A percentile compares a stretch with the other conserved stretches of the same genome.
Conservation (phyloP, 2,888 invertebrate species). For the Polylopha cassiicola region DNA sequence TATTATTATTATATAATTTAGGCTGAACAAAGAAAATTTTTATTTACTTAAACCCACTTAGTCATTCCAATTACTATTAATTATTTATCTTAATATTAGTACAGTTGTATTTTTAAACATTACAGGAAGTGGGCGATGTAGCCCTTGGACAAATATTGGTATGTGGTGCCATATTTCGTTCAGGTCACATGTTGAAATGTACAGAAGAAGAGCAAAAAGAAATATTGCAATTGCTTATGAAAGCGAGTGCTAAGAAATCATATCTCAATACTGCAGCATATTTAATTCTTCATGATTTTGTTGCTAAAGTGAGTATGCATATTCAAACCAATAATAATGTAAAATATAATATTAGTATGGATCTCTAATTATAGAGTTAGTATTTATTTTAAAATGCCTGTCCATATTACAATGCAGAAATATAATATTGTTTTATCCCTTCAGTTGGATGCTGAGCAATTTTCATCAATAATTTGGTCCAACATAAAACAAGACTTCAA, state of each 20-base stretch:
- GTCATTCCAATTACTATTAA: neutral
- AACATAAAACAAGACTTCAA: slow-evolving; percentile 77
- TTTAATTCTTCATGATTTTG: slow-evolving; percentile 78
- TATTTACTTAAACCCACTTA: too few species aligned
- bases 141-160: slow-evolving; percentile 83
- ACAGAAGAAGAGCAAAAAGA: slow-evolving; percentile 64
- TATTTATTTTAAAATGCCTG: too few species aligned
- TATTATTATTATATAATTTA: too few species aligned
- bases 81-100: neutral
- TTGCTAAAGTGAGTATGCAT: slow-evolving; percentile 66
- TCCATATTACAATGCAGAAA: too few species aligned
- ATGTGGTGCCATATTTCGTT: slow-evolving; percentile 83
- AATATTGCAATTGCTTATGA: slow-evolving; percentile 56
- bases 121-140: slow-evolving; percentile 85
- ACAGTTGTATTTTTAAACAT: slow-evolving; percentile 16
- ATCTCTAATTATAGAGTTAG: too few species aligned
- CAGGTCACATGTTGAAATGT: slow-evolving; percentile 74
- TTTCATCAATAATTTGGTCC: slow-evolving; percentile 78
- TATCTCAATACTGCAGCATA: slow-evolving; percentile 79
- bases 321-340: too few species aligned
- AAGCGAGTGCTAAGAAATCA: slow-evolving; percentile 78
- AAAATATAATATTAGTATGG: too few species aligned
- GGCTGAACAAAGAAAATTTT: too few species aligned
- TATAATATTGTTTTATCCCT: slow-evolving; percentile 27
- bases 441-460: slow-evolving; percentile 73